Conservation (phyloP, 2,888 invertebrate genomes). For the Ferdinandea cuprea region DNA sequence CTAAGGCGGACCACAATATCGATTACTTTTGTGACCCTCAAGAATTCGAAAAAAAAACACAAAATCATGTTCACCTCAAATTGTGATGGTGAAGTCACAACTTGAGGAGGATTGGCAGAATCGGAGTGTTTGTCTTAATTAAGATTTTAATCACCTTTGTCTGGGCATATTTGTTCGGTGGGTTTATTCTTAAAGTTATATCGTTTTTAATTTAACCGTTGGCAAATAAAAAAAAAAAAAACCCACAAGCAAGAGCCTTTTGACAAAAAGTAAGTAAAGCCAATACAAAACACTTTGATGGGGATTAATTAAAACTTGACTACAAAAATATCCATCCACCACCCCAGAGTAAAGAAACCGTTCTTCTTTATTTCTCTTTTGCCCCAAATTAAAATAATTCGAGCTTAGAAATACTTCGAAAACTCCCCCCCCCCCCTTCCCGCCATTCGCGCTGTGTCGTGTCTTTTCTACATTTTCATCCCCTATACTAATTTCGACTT, state of each 20-base stretch:
- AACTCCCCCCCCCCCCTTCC: background rate
- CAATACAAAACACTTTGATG: conserved; percentile 21
- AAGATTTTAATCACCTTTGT: too few species aligned
- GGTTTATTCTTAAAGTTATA: background rate
- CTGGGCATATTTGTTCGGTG: too few species aligned
- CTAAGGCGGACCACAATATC: too few species aligned
- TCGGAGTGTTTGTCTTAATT: too few species aligned
- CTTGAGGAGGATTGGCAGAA: too few species aligned
- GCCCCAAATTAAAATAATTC: conserved; percentile 36
- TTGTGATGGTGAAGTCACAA: too few species aligned
- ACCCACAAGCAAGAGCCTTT: too few species aligned
- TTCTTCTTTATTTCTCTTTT: background rate
- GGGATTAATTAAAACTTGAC: conserved; percentile 36
- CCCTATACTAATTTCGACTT: background rate
- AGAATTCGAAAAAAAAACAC: too few species aligned
- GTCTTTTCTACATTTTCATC: too few species aligned
- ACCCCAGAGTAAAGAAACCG: background rate
- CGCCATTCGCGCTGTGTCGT: background rate
- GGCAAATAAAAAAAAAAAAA: background rate
- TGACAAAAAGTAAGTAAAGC: background rate
- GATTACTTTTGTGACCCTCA: too few species aligned
- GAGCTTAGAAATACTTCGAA: conserved; percentile 10
- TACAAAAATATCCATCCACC: conserved; percentile 6
- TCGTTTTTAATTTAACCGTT: background rate
- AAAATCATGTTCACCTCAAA: too few species aligned